Percentiles rank a stretch among this genome's conserved stretches.
Conservation (phyloP, 2,113 vertebrate genomes). For the Acrocephalus kingi region DNA sequence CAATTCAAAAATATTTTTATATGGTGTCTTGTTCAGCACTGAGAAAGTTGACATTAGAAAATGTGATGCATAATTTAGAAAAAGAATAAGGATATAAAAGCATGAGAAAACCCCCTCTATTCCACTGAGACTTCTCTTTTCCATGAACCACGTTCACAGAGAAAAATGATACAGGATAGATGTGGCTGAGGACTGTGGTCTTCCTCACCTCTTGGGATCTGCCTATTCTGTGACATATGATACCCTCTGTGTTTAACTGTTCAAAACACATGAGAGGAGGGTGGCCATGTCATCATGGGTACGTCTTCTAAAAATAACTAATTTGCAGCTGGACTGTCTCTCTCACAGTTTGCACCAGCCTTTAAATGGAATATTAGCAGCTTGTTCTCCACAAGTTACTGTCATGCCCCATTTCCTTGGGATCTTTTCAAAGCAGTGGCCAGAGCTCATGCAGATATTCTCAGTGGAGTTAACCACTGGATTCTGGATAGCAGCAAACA, state of each 20-base stretch:
- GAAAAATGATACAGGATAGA: fast-evolving
- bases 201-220: neutral
- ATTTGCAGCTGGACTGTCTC: neutral
- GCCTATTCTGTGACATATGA: neutral
- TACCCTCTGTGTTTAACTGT: neutral
- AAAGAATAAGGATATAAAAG: neutral
- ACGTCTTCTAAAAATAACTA: neutral
- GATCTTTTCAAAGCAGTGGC: neutral
- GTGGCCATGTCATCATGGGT: neutral
- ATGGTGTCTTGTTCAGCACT: neutral
- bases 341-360: neutral
- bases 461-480: neutral
- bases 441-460: neutral
- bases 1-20: neutral
- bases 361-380: neutral
- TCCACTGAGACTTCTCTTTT: neutral
- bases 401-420: neutral
- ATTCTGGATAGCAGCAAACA: neutral
- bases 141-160: neutral
- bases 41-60: neutral
- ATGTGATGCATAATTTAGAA: neutral
- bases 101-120: neutral
- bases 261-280: neutral
- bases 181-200: neutral
- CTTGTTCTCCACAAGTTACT: neutral